Base-by-base conservation (phyloP, 2,113 vertebrate species). In the Cettia cetti region DNA sequence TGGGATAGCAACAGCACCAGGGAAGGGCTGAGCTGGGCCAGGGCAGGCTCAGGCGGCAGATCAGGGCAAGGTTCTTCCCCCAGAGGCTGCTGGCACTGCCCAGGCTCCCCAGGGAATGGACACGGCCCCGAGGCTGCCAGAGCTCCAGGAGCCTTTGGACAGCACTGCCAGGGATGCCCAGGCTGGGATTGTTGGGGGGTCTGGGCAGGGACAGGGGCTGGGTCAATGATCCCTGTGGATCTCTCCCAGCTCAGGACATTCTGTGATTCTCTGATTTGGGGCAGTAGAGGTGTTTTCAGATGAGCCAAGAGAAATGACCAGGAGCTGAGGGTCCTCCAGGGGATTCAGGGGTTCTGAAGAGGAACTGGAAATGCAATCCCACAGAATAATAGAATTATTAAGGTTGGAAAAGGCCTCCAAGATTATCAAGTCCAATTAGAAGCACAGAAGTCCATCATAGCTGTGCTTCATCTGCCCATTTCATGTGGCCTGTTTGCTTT, bases 21-120 rank as follows among this genome's bases (percentile, higher is more conserved):
- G 54, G 57, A 2, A 31, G 0, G 1, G 42, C 57, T 42, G 66
- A 15, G 57, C 50, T 64, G 35, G 37, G 35, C 33, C 42, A 79
- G 75, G 65, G 57, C 23, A 87, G 61, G 47, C 15, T 79, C 40
- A 54, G 56, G 75, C 49, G 79, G 85, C 3, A 61, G 59, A 39
- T 12, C 44, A 76, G 72, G 7, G 8, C 40, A 61, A 45, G 45
- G 61, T 18, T 59, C 37, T 65, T 49, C 60, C 60, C 40, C 60
- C 60, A 56, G 71, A 66, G 37, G 10, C 10, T 50, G 44, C 44
- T 47, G 82, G 82, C 82, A 76, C 74, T 61, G 74, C 23, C 14
- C 84, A 86, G 84, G 83, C 64, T 86, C 15, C 47, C 74, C 84
- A 79, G 74, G 64, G 84, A 53, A 60, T 78, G 74, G 74, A 14